Conservation (phyloP, 2,888 invertebrate genomes). For the Stenoptilia bipunctidactyla region DNA sequence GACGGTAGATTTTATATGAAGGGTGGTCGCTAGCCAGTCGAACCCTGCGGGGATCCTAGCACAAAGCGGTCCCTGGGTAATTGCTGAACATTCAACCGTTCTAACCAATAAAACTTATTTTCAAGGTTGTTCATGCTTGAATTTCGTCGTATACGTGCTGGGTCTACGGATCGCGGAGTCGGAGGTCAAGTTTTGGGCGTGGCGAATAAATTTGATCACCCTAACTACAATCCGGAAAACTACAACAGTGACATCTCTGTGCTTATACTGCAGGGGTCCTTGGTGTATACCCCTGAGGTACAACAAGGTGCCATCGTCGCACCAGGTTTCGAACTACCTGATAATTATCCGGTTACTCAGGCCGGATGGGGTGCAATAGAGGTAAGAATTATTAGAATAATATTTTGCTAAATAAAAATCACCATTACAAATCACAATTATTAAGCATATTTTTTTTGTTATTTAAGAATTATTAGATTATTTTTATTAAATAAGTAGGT, state of each 20-base stretch:
- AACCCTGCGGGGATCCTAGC: too few species aligned
- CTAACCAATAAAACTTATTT: background rate
- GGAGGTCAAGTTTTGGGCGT: conserved; percentile 27
- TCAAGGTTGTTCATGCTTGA: conserved; percentile 20
- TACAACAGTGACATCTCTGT: conserved; percentile 30
- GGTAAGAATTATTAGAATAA: too few species aligned
- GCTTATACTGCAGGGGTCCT: conserved; percentile 20
- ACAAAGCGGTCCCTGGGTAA: background rate
- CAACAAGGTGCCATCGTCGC: conserved; percentile 15
- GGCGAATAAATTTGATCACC: conserved; percentile 19
- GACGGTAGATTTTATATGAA: too few species aligned
- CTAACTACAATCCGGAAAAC: conserved; percentile 14
- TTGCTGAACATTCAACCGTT: background rate
- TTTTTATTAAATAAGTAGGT: too few species aligned
- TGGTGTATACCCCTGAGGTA: conserved; percentile 16
- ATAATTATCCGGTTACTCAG: conserved; percentile 18
- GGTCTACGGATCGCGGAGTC: conserved; percentile 27
- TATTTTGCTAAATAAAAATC: too few species aligned
- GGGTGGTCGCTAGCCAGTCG: too few species aligned
- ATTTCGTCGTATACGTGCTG: conserved; percentile 34
- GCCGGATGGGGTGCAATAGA: conserved; percentile 32
- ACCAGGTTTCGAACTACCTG: conserved; percentile 16
- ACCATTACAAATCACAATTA: too few species aligned
- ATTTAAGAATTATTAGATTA: too few species aligned
- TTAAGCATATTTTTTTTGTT: too few species aligned